phyloP scores from a whole-genome alignment of 2,888 invertebrate species.

The Pristionchus entomophagus region DNA sequence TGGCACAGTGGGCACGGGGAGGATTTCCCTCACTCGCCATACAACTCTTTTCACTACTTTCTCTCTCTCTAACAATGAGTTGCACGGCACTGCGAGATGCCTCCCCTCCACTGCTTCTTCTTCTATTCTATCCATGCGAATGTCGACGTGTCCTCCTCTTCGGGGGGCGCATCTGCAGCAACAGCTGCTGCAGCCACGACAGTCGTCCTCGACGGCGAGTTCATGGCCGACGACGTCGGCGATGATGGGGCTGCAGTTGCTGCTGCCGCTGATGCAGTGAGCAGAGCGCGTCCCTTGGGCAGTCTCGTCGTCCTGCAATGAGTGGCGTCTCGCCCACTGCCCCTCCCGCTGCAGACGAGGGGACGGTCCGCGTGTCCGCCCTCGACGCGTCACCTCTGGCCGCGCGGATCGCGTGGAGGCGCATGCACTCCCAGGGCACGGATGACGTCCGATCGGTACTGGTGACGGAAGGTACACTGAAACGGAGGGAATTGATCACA shows the following conservation, averaged over 20 bases:
- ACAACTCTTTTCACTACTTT: background rate
- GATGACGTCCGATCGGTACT: constrained; percentile 1
- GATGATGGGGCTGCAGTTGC: background rate
- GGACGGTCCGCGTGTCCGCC: background rate
- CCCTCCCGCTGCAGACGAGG: background rate
- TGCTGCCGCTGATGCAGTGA: background rate
- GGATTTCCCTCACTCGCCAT: too few species aligned
- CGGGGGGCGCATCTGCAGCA: background rate
- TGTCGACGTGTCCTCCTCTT: constrained; percentile 26
- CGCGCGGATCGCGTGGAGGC: background rate
- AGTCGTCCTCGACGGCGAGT: background rate
- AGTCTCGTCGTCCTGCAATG: background rate
- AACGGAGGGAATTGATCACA: background rate
- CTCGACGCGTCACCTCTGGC: background rate
- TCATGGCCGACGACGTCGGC: background rate
- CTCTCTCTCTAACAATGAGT: background rate
- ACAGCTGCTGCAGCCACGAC: background rate
- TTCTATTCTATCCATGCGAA: constrained; percentile 42
- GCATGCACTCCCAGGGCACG: constrained; percentile 29
- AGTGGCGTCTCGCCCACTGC: background rate
- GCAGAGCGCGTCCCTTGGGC: background rate
- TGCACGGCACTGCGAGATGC: background rate
- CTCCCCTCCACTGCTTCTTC: too few species aligned
- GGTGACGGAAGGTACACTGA: constrained; percentile 39
- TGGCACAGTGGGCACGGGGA: background rate